phyloP scores from a whole-genome alignment of 2,797 vertebrate species.

The Sparus aurata region DNA sequence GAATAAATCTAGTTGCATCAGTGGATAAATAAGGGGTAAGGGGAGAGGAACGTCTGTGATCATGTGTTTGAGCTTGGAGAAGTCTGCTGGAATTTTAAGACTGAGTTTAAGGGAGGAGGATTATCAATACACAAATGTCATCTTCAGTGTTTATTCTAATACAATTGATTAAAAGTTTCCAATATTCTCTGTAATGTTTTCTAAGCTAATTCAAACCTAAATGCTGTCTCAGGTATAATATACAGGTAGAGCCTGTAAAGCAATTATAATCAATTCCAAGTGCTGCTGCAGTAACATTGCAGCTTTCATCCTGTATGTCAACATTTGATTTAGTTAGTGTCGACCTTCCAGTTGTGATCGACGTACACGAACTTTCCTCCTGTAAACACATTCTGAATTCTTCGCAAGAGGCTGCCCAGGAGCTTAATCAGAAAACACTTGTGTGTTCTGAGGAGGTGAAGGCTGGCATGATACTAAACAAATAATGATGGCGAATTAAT shows the following conservation, averaged over 20 bases:
- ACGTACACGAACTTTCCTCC: not conserved
- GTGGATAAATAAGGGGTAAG: too few relatives aligned
- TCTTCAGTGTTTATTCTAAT: too few relatives aligned
- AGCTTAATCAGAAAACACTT: not conserved
- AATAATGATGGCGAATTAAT: not conserved
- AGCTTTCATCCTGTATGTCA: not conserved
- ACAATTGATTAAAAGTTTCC: not conserved
- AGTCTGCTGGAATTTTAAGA: too few relatives aligned
- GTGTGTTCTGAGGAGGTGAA: conserved; percentile 8
- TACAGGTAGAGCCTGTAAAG: not conserved
- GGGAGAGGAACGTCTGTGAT: too few relatives aligned
- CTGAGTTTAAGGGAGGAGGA: too few relatives aligned
- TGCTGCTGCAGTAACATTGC: too few relatives aligned
- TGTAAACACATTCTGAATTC: not conserved
- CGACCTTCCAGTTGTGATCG: not conserved
- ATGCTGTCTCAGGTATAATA: not conserved
- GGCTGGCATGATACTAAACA: not conserved
- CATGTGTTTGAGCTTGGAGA: too few relatives aligned
- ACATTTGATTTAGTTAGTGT: not conserved
- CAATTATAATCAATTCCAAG: not conserved
- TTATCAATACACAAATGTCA: too few relatives aligned
- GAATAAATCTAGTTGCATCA: too few relatives aligned
- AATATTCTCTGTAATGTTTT: not conserved
- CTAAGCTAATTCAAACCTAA: not conserved
- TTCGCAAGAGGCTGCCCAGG: not conserved